Percentiles rank a stretch among this genome's conserved stretches.
phyloP scores from a whole-genome alignment of 2,797 vertebrate species.

The Megalops cyprinoides region DNA sequence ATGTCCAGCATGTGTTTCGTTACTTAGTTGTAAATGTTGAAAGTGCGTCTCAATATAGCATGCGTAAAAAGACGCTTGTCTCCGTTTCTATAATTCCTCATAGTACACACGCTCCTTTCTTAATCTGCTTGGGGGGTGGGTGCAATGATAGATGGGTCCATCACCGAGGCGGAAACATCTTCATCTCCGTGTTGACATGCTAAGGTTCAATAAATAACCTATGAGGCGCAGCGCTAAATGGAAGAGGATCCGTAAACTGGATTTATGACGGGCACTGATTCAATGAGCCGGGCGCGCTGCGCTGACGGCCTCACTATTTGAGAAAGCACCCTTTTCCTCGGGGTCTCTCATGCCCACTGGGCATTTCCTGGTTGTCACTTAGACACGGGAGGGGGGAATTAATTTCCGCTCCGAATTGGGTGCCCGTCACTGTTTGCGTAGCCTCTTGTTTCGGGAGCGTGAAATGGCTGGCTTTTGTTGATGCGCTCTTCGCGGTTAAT shows the following conservation, averaged over 20 bases:
- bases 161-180: constrained; percentile 56
- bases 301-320: too few relatives aligned
- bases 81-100: not conserved
- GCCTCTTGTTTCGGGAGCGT: not conserved
- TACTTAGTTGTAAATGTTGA: not conserved
- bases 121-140: too few relatives aligned
- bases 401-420: not conserved
- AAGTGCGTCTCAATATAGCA: too few relatives aligned
- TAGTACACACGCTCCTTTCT: too few relatives aligned
- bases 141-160: not conserved
- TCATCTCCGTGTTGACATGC: constrained; percentile 70
- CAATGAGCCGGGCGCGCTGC: constrained; percentile 48
- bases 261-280: constrained; percentile 66
- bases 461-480: not conserved
- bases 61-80: too few relatives aligned
- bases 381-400: too few relatives aligned
- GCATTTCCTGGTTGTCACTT: not conserved
- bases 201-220: constrained; percentile 64
- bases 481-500: not conserved
- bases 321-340: too few relatives aligned
- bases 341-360: too few relatives aligned
- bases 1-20: too few relatives aligned
- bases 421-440: not conserved
- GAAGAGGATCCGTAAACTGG: constrained; percentile 55
- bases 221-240: constrained; percentile 60